Evolutionary conservation across 2,797 vertebrate genomes (phyloP).

Genomic region (Champsocephalus gunnari): DNA sequence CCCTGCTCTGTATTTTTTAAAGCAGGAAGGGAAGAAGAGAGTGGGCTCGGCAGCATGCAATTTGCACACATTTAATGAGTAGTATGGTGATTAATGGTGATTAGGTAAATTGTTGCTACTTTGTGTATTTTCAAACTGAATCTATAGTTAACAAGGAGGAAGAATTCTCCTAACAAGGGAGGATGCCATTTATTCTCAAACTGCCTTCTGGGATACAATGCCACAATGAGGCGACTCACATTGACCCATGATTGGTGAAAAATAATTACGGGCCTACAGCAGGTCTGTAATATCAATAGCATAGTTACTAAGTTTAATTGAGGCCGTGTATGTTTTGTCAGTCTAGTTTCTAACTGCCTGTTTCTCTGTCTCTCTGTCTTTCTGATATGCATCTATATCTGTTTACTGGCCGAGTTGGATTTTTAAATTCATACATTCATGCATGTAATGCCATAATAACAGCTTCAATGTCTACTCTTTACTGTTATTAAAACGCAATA

Average conservation of each 20-base stretch:
- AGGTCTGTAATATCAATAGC: constrained; percentile 50
- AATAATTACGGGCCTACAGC: constrained; percentile 65
- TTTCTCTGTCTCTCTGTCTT: constrained; percentile 11
- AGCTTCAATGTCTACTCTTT: neutral
- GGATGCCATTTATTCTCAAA: constrained; percentile 62
- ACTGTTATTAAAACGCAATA: neutral
- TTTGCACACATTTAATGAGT: constrained; percentile 46
- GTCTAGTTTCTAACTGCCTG: constrained; percentile 10
- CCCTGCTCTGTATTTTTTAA: constrained; percentile 45
- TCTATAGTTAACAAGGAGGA: constrained; percentile 49
- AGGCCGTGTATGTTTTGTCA: constrained; percentile 29
- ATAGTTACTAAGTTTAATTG: constrained; percentile 51
- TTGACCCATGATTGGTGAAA: constrained; percentile 58
- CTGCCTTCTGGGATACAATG: constrained; percentile 48
- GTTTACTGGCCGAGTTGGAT: neutral
- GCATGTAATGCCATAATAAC: neutral
- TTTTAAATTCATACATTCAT: neutral
- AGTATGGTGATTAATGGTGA: constrained; percentile 55
- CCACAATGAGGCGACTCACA: constrained; percentile 45
- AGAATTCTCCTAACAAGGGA: constrained; percentile 34
- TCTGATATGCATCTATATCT: constrained; percentile 3
- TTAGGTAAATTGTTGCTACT: constrained; percentile 48
- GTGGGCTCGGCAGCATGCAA: constrained; percentile 26
- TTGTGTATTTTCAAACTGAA: constrained; percentile 38
- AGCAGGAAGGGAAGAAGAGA: constrained; percentile 14